A percentile compares a stretch with the other conserved stretches of the same genome.
Evolutionary conservation across 2,888 invertebrate genomes (phyloP).

Genomic region (Lasioglossum marginatum): DNA sequence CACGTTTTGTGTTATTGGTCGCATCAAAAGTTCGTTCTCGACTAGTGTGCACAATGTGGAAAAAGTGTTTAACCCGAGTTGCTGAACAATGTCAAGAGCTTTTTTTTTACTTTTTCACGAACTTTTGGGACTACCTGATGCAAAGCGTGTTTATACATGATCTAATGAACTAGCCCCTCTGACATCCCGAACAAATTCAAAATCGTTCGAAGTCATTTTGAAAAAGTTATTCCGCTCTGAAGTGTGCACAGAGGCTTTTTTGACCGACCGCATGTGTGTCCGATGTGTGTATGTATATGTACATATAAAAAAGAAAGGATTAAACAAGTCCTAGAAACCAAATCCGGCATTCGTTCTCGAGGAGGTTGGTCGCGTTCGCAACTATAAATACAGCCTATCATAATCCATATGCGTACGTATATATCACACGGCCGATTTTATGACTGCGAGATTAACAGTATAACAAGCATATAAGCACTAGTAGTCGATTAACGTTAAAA

Average conservation of each 20-base stretch:
- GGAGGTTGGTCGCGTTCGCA: constrained; percentile 44
- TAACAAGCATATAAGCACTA: constrained; percentile 71
- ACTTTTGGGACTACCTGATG: not conserved
- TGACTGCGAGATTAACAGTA: constrained; percentile 79
- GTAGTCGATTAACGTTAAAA: constrained; percentile 64
- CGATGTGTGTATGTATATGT: constrained; percentile 36
- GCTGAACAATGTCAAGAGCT: not conserved
- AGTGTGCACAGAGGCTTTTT: not conserved
- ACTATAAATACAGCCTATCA: constrained; percentile 36
- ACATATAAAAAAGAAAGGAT: constrained; percentile 33
- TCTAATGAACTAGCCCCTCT: not conserved
- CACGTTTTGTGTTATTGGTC: not conserved
- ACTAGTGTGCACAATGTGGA: not conserved
- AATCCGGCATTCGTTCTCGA: constrained; percentile 50
- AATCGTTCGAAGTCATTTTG: not conserved
- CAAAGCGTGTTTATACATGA: not conserved
- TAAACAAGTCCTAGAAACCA: constrained; percentile 59
- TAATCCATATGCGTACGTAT: constrained; percentile 33
- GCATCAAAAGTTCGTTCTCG: not conserved
- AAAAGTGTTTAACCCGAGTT: not conserved
- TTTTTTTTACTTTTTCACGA: not conserved
- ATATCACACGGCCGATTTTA: constrained; percentile 80
- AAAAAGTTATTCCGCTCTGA: not conserved
- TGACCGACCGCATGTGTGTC: not conserved
- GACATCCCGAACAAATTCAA: not conserved